Evolutionary conservation across 2,888 invertebrate genomes (phyloP), one percentile per base, ranked within the genome.

Genomic region (Ferdinandea cuprea): DNA sequence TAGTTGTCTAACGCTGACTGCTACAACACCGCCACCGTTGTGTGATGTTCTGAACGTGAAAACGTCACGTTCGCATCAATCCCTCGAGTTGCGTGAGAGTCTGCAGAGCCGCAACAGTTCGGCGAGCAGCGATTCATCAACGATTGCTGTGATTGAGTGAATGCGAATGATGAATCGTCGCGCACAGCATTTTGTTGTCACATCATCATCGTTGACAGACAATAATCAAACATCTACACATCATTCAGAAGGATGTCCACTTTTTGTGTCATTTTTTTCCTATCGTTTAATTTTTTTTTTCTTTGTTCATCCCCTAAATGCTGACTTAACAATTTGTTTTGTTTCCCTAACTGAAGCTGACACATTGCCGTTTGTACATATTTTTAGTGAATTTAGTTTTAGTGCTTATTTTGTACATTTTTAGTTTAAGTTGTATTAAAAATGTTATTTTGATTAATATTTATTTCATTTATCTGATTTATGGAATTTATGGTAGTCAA

Each of bases 21-120:
- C 84, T 30, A 87, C 87, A 48, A 85, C 86, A 5, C 87, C 88
- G 11, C 87, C 89, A 0, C 87, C 89, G 2, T 86, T 74, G 11
- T 63, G 69, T 28, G 79, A 79, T 25, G 59, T 69, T n/a, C 21
- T 66, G 48, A 79, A 46, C 32, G 84, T 84, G 9, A 79, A 74
- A 58, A 65, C 79, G 28, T 84, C 84, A 17, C 79, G 79, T 35
- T 84, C 84, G 15, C 84, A 84, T 73, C 84, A 84, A 15, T 84
- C 84, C 1, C 52, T 84, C 4, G 84, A 79, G 37, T 25, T 84
- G 44, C 79, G 84, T 8, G 79, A 79, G 15, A 84, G 73, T 63
- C 63, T 74, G 5, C 84, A 74, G 28, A 84, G 73, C 40, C 79
- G 68, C 2, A 84, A 58, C 15, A 84, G 79, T 40, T 74, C 79